Conservation (phyloP, 2,888 invertebrate genomes). For the Parelbella ahira region DNA sequence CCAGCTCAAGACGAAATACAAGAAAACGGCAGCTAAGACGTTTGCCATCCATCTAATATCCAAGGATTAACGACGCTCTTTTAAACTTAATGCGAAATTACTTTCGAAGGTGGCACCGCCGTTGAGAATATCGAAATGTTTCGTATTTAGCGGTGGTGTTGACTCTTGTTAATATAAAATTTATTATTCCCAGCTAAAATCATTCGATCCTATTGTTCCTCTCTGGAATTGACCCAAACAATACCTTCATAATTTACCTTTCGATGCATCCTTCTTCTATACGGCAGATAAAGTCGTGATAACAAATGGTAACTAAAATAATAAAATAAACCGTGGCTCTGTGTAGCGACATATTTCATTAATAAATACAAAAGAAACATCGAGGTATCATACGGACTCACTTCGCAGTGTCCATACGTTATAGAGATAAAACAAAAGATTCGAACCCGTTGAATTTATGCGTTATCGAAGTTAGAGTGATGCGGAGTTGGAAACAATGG, state of each 20-base stretch:
- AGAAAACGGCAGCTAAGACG: slow-evolving; percentile 51
- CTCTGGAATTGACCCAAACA: slow-evolving; percentile 68
- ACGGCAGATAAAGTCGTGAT: slow-evolving; percentile 78
- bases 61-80: slow-evolving; percentile 68
- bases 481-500: slow-evolving; percentile 69
- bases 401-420: slow-evolving; percentile 80
- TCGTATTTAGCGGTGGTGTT: slow-evolving; percentile 19
- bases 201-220: slow-evolving; percentile 71
- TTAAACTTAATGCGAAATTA: slow-evolving; percentile 69
- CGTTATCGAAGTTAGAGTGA: slow-evolving; percentile 72
- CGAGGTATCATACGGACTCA: slow-evolving; percentile 73
- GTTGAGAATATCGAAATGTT: slow-evolving; percentile 2
- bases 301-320: slow-evolving; percentile 80
- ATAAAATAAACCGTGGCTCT: slow-evolving; percentile 69
- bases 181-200: slow-evolving; percentile 68
- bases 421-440: slow-evolving; percentile 79
- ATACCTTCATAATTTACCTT: slow-evolving; percentile 77
- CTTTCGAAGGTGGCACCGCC: slow-evolving; percentile 31
- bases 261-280: slow-evolving; percentile 68
- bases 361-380: slow-evolving; percentile 77
- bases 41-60: slow-evolving; percentile 66
- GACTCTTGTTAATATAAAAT: slow-evolving; percentile 63
- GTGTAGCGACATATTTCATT: slow-evolving; percentile 79
- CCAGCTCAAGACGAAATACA: slow-evolving; percentile 41
- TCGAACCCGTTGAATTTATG: slow-evolving; percentile 74